Conservation (phyloP, 1,140 invertebrate species). For the Drosophila sucinea region DNA sequence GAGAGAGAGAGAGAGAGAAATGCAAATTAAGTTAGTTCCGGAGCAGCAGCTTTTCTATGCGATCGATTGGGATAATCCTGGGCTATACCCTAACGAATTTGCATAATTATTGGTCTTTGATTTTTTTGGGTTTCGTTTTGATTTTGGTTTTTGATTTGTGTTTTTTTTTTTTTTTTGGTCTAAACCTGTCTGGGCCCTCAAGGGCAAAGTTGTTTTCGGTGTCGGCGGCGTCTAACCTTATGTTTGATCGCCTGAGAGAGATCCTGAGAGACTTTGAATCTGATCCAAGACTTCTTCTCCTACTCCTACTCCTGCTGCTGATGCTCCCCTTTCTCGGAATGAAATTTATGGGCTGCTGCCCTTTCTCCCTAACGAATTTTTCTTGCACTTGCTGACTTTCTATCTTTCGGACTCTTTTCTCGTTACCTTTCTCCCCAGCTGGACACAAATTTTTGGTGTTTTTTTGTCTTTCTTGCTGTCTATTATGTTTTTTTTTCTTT, state of each 20-base stretch:
- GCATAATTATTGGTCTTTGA: conserved; percentile 74
- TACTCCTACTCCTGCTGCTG: conserved; percentile 22
- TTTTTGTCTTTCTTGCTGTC: conserved; percentile 25
- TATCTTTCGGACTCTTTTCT: conserved; percentile 28
- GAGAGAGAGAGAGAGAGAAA: conserved; percentile 36
- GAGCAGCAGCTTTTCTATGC: conserved; percentile 73
- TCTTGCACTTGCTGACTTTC: conserved; percentile 53
- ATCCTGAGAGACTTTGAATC: conserved; percentile 30
- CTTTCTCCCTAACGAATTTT: conserved; percentile 44
- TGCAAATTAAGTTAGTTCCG: conserved; percentile 77
- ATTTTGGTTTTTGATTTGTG: conserved; percentile 39
- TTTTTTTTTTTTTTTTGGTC: conserved; percentile 19
- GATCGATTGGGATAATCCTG: conserved; percentile 66
- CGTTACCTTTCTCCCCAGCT: conserved; percentile 68
- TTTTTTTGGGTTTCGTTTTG: conserved; percentile 21
- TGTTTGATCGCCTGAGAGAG: conserved; percentile 58
- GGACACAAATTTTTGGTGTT: conserved; percentile 64
- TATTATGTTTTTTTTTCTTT: conserved; percentile 40
- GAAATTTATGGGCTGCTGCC: conserved; percentile 67
- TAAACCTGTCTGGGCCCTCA: conserved; percentile 58
- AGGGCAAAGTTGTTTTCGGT: conserved; percentile 46
- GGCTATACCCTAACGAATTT: conserved; percentile 56
- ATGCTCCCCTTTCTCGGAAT: conserved; percentile 12
- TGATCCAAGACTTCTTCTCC: too few relatives aligned
- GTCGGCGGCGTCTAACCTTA: conserved; percentile 74